These are phyloP conservation scores for Itoplectis maculator DNA, from an alignment of 2,888 invertebrate species.

Conservation along the genomic window DNA sequence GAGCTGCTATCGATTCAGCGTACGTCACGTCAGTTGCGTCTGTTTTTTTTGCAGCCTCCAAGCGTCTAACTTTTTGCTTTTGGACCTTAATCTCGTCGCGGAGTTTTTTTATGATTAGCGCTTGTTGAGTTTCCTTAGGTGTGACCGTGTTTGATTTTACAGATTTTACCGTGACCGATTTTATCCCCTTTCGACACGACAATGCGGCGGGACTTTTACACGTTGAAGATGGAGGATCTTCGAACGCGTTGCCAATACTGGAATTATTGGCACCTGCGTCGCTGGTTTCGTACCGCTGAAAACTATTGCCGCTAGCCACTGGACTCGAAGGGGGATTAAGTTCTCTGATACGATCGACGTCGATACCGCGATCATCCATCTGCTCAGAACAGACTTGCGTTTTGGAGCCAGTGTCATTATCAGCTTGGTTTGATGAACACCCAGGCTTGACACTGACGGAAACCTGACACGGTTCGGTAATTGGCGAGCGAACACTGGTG, in stretches of 20 bases:
- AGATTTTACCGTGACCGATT: too few species aligned
- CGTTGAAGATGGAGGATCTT: not conserved
- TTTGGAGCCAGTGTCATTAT: not conserved
- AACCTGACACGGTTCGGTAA: not conserved
- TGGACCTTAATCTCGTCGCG: conserved; percentile 11
- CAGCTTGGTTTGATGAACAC: not conserved
- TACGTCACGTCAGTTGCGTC: not conserved
- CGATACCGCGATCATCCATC: not conserved
- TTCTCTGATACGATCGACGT: not conserved
- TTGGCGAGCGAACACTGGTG: too few species aligned
- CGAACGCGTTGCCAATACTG: not conserved
- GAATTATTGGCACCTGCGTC: not conserved
- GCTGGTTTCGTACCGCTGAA: not conserved
- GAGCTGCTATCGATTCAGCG: not conserved
- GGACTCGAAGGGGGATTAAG: not conserved
- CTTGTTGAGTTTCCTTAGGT: conserved; percentile 27
- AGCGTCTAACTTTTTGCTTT: conserved; percentile 5
- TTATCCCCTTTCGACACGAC: not conserved
- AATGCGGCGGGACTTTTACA: not conserved
- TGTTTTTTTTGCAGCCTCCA: not conserved
- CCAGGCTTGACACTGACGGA: not conserved
- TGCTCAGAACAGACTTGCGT: not conserved
- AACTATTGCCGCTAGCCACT: conserved; percentile 11
- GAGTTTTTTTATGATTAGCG: not conserved
- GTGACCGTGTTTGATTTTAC: too few species aligned